Base-by-base conservation (phyloP, 2,888 invertebrate genomes). In the Agrotis puta region DNA sequence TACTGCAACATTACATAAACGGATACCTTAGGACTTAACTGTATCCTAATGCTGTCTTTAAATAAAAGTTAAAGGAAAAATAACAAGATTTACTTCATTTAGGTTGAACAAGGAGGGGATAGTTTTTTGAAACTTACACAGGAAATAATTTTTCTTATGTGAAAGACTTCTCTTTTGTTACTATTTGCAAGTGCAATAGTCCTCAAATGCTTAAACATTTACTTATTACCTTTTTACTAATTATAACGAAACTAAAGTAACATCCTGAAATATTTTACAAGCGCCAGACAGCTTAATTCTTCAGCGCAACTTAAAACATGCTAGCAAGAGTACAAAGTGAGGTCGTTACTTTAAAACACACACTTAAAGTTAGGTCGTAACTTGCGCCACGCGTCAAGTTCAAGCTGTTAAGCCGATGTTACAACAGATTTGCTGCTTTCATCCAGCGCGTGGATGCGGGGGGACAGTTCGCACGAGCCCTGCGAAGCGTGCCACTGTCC, bases 391-490 rank as follows among this genome's bases (percentile, higher is more conserved):
- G 57, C 70, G 51, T 79, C 76, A 85, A 88, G 88, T 86, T 88
- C 89, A 88, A 90, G 90, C 91, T 91, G 91, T 92, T 95, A 94
- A 94, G 94, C 93, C 90, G 92, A 93, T 94, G 94, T 94, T 92
- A 94, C 94, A 95, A 92, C 94, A 93, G 94, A 95, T 94, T 94
- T 94, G 92, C 92, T 88, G 90, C 90, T 91, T 90, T 90, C 87
- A 90, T 87, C 88, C 88, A 85, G 86, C 72, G 85, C 82, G 84
- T 85, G 89, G 86, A 92, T 91, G 88, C 88, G 81, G 87, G 77
- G 81, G 82, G 92, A 91, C 92, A 92, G 88, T 74, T 74, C 76
- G 67, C 77, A 76, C 64, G 72, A 79, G 64, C 73, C 75, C 48
- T 70, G 48, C 76, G 78, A 75, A 83, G 79, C 71, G 81, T 82